Conservation (phyloP, 2,888 invertebrate species). For the Pachydiplax longipennis region DNA sequence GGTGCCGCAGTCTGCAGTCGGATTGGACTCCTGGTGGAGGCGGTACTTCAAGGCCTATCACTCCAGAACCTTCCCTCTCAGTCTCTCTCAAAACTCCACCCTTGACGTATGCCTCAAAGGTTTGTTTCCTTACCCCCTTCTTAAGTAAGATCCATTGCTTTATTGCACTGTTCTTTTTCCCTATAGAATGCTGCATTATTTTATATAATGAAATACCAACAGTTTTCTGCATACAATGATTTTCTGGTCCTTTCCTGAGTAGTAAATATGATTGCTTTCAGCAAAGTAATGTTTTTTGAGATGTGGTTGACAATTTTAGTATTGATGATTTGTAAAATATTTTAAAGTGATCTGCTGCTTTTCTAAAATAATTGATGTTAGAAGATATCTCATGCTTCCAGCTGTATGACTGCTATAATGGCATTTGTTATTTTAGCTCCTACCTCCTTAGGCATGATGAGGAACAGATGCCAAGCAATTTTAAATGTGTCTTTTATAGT, state of each 20-base stretch:
- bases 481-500: no score
- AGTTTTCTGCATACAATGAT: background rate
- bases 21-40: background rate
- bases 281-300: no score
- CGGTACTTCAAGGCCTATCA: background rate
- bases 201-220: background rate
- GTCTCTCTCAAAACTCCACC: slow-evolving; percentile 14
- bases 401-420: no score
- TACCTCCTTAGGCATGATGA: no score
- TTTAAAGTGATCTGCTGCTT: no score
- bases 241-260: background rate
- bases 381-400: no score
- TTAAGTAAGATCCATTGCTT: background rate
- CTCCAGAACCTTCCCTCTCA: slow-evolving; percentile 3
- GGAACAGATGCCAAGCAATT: no score
- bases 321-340: no score
- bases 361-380: no score
- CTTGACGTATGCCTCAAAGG: slow-evolving; percentile 33
- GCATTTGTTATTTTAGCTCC: no score
- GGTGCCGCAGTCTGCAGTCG: slow-evolving; percentile 41
- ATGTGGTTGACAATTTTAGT: no score
- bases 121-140: background rate
- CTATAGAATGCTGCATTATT: background rate
- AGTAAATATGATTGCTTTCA: background rate
- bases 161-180: background rate